These are phyloP conservation scores for Rhipidura dahli DNA, from an alignment of 2,113 vertebrate genomes.

Conservation along the genomic window DNA sequence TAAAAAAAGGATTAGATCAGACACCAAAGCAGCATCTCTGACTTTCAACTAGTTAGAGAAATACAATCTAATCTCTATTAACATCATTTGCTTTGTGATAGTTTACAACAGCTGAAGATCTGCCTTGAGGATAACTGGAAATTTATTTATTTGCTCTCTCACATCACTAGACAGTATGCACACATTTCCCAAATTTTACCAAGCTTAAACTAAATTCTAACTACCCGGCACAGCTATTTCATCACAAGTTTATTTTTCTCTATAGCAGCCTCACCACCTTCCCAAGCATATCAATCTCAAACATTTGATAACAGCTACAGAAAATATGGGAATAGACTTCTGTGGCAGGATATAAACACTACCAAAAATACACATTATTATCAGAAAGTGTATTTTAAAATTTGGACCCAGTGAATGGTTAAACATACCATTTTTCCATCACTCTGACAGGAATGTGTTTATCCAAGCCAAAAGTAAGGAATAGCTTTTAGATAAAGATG, in stretches of 20 bases:
- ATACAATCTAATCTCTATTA: not conserved
- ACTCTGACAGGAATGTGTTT: slow-evolving; percentile 21
- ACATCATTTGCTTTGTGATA: not conserved
- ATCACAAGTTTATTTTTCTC: not conserved
- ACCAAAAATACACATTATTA: slow-evolving; percentile 9
- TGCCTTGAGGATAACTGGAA: not conserved
- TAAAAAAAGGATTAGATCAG: not conserved
- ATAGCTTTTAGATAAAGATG: not conserved
- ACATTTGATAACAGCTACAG: not conserved
- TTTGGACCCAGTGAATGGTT: slow-evolving; percentile 16
- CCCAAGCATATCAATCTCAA: not conserved
- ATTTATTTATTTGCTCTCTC: not conserved
- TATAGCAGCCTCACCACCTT: not conserved
- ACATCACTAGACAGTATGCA: not conserved
- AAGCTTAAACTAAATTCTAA: not conserved
- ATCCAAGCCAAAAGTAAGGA: slow-evolving; percentile 12
- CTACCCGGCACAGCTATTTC: not conserved
- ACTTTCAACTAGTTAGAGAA: not conserved
- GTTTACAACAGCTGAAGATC: not conserved
- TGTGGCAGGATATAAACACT: slow-evolving; percentile 17
- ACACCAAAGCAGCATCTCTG: not conserved
- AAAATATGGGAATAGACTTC: slow-evolving; percentile 14
- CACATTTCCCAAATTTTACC: not conserved
- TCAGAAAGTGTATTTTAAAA: slow-evolving; percentile 36
- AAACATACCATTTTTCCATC: slow-evolving; percentile 33